These are phyloP conservation scores for Drosophila fulvimacula DNA, from an alignment of 2,888 invertebrate species.

Conservation along the genomic window DNA sequence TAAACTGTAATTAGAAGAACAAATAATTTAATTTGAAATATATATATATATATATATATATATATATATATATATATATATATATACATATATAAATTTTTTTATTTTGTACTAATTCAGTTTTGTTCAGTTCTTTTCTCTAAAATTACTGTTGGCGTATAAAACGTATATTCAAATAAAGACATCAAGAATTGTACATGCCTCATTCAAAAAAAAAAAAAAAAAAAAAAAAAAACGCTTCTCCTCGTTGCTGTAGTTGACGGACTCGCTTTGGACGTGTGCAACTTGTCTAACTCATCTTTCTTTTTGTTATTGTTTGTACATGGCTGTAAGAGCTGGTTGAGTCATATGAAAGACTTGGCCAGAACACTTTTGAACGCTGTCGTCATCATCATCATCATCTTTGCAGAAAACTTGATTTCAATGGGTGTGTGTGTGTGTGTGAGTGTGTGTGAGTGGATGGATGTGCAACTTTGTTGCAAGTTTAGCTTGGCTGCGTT, in stretches of 20 bases:
- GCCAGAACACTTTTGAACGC: slow-evolving; percentile 56
- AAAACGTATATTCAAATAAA: too few species aligned
- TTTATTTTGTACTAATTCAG: too few species aligned
- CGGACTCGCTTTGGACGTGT: slow-evolving; percentile 15
- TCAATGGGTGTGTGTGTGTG: slow-evolving; percentile 14
- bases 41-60: too few species aligned
- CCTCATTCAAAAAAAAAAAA: too few species aligned
- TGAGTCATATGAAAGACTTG: slow-evolving; percentile 67
- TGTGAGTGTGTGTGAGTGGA: slow-evolving; percentile 29
- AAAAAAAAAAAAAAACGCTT: too few species aligned
- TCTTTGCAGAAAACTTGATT: slow-evolving; percentile 54
- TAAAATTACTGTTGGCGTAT: too few species aligned
- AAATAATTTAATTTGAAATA: too few species aligned
- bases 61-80: too few species aligned
- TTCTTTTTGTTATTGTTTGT: slow-evolving; percentile 42
- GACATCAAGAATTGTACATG: too few species aligned
- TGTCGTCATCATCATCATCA: slow-evolving; percentile 31
- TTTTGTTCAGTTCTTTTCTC: too few species aligned
- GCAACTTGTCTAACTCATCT: slow-evolving; percentile 24
- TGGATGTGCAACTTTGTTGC: slow-evolving; percentile 49
- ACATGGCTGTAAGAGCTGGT: slow-evolving; percentile 39
- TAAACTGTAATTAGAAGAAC: too few species aligned
- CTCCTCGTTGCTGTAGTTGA: background rate
- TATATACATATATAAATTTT: too few species aligned
- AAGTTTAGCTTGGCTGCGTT: slow-evolving; percentile 32